Evolutionary conservation across 2,113 vertebrate species (phyloP), one percentile per base, ranked within the genome.

Genomic region (Hymenochirus boettgeri): DNA sequence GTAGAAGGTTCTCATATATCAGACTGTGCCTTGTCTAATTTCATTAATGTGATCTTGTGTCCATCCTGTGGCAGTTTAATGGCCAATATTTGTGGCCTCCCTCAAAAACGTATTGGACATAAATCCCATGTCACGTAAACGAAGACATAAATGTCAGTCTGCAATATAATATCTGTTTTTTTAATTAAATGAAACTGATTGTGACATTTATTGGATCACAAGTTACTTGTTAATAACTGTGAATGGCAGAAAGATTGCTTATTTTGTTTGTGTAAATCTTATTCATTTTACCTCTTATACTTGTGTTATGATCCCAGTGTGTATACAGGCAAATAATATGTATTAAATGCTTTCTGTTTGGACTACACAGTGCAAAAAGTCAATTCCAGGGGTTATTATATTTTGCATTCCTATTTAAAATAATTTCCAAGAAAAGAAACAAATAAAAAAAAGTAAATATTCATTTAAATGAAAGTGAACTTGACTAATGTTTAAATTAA

Each of bases 131-230:
- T 80, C 86, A 86, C 76, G 72, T 88, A 89, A 91, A 89, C 80
- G 82, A 82, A 86, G 81, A 72, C 82, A 83, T 92, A 93, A 94
- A 89, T 83, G 92, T 92, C 90, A 92, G 81, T 86, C 85, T 82
- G 84, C 82, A 85, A 79, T 82, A 80, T 90, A 88, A 85, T 94
- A 92, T 91, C 94, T 93, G 91, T 92, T 93, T 89, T 93, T 95
- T 96, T 96, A 95, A 96, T 96, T 93, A 97, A 91, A 86, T 80
- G 87, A 92, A 95, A 92, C 89, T 78, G 74, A 90, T 87, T 79
- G 86, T 86, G 93, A 92, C 87, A 83, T 90, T 93, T 93, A 93
- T 91, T 93, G 87, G 81, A 87, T 90, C 85, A 69, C 77, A 82
- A 86, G 79, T 89, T 87, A 86, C 88, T 89, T 83, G 78, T 88